A percentile compares a stretch with the other conserved stretches of the same genome.
These are phyloP conservation scores for Anoura caudifer DNA, from an alignment of 2,113 vertebrate species.

Conservation along the genomic window DNA sequence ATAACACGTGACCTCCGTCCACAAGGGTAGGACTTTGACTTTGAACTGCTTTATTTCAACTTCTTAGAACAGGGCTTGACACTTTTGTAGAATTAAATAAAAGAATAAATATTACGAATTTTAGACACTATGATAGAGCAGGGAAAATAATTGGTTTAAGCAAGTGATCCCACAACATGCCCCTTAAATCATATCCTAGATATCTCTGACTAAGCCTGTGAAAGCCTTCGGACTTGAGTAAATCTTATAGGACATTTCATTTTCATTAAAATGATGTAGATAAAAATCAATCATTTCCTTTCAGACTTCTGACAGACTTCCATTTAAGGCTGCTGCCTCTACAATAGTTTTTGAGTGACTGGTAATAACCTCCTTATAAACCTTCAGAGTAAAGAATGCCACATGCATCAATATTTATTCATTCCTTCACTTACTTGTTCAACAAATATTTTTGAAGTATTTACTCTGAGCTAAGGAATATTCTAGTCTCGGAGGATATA, in stretches of 20 bases:
- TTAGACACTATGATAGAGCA: not conserved
- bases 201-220: not conserved
- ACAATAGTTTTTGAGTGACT: not conserved
- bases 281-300: constrained; percentile 2
- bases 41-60: not conserved
- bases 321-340: not conserved
- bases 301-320: not conserved
- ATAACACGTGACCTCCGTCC: not conserved
- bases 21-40: not conserved
- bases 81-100: not conserved
- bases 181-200: not conserved
- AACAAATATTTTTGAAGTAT: not conserved
- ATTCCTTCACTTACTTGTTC: not conserved
- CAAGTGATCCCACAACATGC: not conserved
- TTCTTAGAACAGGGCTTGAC: not conserved
- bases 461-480: not conserved
- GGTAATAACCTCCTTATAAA: not conserved
- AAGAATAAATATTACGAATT: not conserved
- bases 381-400: not conserved
- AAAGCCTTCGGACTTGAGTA: not conserved
- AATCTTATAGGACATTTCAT: not conserved
- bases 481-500: not conserved
- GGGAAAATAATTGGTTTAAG: not conserved
- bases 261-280: not conserved
- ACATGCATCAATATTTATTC: not conserved